These are phyloP conservation scores for Candidula unifasciata DNA, from an alignment of 2,888 invertebrate species.

Conservation along the genomic window DNA sequence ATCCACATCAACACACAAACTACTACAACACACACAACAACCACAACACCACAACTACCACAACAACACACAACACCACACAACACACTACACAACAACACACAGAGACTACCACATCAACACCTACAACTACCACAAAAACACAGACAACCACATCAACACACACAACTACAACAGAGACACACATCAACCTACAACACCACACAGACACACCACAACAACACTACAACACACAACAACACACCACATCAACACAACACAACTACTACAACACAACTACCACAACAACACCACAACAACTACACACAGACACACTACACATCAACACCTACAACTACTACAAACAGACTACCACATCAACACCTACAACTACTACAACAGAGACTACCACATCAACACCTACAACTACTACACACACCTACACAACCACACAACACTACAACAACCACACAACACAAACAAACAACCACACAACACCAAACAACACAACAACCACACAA, in stretches of 20 bases:
- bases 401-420: background rate
- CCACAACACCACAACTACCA: no score
- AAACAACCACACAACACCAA: no score
- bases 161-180: background rate
- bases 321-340: conserved; percentile 23
- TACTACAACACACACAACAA: no score
- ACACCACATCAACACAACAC: background rate
- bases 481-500: background rate
- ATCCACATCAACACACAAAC: background rate
- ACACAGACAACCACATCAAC: background rate
- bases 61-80: background rate
- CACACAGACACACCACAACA: conserved; percentile 1
- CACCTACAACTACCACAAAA: background rate
- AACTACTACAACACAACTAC: conserved; percentile 19
- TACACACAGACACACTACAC: background rate
- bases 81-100: background rate
- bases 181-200: background rate
- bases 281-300: conserved; percentile 1
- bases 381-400: conserved; percentile 18
- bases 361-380: conserved; percentile 11
- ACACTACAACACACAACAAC: conserved; percentile 3
- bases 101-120: background rate
- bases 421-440: background rate
- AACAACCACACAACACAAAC: background rate
- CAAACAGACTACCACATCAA: conserved; percentile 28